Base-by-base conservation (phyloP, 2,113 vertebrate species). In the Rana temporaria region DNA sequence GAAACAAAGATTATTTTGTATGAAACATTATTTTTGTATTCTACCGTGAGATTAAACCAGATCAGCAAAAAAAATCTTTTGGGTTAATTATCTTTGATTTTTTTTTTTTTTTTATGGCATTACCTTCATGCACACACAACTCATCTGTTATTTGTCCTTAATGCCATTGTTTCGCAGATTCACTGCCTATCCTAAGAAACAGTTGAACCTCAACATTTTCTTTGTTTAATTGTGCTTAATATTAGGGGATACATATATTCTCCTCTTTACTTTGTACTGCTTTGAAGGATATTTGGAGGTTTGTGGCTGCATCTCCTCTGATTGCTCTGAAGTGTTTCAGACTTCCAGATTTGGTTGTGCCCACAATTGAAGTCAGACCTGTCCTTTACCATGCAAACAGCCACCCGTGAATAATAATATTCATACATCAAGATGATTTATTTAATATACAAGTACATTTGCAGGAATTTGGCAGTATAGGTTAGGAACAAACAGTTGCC, bases 41-140 rank as follows among this genome's bases (percentile, higher is more conserved):
- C 72, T n/a, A 32, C 72, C 72, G 16, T 32, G 0, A 60, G 55
- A 74, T 57, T 60, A 59, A 74, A 60, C 55, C 30, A 17, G 26
- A 60, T 19, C 52, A 56, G 11, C 9, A 8, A 55, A 30, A 30
- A 30, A 30, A 30, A n/a, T 18, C 6, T 60, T 74, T 74, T 74
- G 15, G 6, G 19, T 42, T 38, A 38, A 22, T 74, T 60, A n/a
- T 74, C 19, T 2, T 72, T 34, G 1, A 63, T 22, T 63, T 75
- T 42, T 62, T 9, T 38, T 1, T 34, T 75, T 62, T 62, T 9
- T 38, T 0, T 34, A 4, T 32, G 34, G 55, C 7, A 0, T 24
- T 62, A 0, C 8, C 15, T 48, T 48, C 68, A 26, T 24, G 20
- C 16, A n/a, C 69, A 72, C 26, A 72, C 20, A 4, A 24, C 4